These are phyloP conservation scores for Mionectes olivaceus DNA, from an alignment of 2,797 vertebrate genomes.

Conservation along the genomic window DNA sequence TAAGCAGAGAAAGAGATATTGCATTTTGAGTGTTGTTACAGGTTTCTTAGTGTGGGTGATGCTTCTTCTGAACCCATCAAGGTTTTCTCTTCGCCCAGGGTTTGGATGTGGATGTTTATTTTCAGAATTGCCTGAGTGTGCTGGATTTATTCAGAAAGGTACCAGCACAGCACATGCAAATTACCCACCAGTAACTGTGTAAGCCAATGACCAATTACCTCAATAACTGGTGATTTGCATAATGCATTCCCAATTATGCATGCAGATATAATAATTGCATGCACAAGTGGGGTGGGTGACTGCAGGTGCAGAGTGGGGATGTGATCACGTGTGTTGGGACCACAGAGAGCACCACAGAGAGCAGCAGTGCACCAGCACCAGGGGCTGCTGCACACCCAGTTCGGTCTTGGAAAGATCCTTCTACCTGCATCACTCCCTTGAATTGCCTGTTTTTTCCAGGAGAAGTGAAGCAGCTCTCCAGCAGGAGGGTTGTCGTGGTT, in stretches of 20 bases:
- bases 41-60: background rate
- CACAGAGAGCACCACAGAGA: background rate
- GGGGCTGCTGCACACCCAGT: background rate
- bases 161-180: background rate
- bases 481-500: background rate
- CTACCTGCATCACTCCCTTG: background rate
- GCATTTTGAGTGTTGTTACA: background rate
- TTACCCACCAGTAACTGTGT: background rate
- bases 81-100: background rate
- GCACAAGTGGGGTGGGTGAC: background rate
- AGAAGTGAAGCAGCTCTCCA: background rate
- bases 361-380: background rate
- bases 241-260: background rate
- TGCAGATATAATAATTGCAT: background rate
- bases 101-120: background rate
- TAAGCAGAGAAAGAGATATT: rapidly evolving
- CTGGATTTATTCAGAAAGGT: background rate
- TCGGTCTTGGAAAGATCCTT: background rate
- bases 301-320: conserved; percentile 20
- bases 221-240: conserved; percentile 11
- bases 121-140: background rate
- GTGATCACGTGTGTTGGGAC: rapidly evolving
- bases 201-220: conserved; percentile 25
- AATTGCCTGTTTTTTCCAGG: rapidly evolving
- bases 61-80: background rate